Percentiles rank a stretch among this genome's conserved stretches.
Conservation (phyloP, 2,797 vertebrate species). For the Cephalopachus bancanus region DNA sequence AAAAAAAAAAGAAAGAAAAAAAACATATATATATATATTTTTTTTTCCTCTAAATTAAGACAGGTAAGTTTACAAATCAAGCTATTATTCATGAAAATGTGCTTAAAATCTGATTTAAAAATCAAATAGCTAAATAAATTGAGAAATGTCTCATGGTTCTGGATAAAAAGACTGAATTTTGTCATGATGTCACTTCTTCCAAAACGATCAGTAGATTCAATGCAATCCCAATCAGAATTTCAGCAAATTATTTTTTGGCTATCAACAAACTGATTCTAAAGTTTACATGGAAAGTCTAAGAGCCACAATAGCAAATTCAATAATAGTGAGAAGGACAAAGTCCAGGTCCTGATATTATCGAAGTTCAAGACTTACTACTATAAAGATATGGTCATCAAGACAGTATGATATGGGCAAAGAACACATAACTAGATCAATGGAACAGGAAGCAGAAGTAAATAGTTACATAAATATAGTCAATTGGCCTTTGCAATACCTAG, state of each 20-base stretch:
- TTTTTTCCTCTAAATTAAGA: not conserved
- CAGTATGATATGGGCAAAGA: not conserved
- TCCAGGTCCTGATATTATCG: not conserved
- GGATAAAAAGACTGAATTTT: not conserved
- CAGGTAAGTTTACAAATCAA: slow-evolving; percentile 16
- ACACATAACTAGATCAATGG: not conserved
- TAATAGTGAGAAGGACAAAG: not conserved
- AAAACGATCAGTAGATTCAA: not conserved
- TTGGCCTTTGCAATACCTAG: not conserved
- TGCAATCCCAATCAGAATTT: not conserved
- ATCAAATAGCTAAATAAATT: not conserved
- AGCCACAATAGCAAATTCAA: not conserved
- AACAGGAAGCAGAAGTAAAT: not conserved
- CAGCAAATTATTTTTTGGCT: not conserved
- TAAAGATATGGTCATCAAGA: not conserved
- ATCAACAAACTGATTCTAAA: slow-evolving; percentile 3
- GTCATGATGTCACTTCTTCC: not conserved
- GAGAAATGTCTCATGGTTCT: not conserved
- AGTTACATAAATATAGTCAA: not conserved
- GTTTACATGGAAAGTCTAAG: not conserved
- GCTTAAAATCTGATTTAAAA: not conserved
- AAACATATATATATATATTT: no score
- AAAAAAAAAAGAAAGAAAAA: no score
- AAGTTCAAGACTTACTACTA: not conserved
- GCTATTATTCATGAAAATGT: not conserved